These are phyloP conservation scores for Cottoperca gobio DNA, from an alignment of 2,797 vertebrate genomes.

Conservation along the genomic window DNA sequence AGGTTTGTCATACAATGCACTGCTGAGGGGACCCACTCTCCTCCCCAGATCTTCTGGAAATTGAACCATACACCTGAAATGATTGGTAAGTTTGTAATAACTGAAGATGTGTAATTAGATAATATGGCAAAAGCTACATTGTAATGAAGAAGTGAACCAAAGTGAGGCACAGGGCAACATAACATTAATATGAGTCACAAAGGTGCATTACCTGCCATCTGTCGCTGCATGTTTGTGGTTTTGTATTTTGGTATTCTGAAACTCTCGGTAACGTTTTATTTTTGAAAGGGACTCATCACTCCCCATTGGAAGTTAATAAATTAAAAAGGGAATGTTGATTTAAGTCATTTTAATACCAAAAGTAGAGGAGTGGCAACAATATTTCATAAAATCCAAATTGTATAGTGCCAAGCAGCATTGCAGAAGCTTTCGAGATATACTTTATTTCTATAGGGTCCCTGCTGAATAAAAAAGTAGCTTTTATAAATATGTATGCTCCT, in stretches of 20 bases:
- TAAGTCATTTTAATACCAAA: too few species aligned
- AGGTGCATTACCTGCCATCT: not conserved
- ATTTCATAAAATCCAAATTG: too few species aligned
- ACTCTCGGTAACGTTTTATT: too few species aligned
- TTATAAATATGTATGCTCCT: too few species aligned
- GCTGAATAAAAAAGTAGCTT: too few species aligned
- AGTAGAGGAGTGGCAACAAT: too few species aligned
- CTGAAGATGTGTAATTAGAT: not conserved
- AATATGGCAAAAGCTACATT: not conserved
- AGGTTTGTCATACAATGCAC: slow-evolving; percentile 70
- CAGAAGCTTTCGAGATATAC: too few species aligned
- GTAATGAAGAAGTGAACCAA: not conserved
- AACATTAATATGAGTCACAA: not conserved
- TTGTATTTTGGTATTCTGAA: not conserved
- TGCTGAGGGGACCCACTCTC: slow-evolving; percentile 60
- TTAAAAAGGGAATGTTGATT: too few species aligned
- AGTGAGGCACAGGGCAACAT: not conserved
- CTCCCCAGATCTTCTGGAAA: slow-evolving; percentile 76
- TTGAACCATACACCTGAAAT: slow-evolving; percentile 70
- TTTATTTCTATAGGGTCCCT: too few species aligned
- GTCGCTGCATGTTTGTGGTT: not conserved
- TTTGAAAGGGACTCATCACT: too few species aligned
- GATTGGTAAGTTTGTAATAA: slow-evolving; percentile 64
- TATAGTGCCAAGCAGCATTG: too few species aligned
- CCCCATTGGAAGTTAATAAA: too few species aligned